Evolutionary conservation across 2,797 vertebrate species (phyloP), one percentile per base, ranked within the genome.

Genomic region (Lagodon rhomboides): DNA sequence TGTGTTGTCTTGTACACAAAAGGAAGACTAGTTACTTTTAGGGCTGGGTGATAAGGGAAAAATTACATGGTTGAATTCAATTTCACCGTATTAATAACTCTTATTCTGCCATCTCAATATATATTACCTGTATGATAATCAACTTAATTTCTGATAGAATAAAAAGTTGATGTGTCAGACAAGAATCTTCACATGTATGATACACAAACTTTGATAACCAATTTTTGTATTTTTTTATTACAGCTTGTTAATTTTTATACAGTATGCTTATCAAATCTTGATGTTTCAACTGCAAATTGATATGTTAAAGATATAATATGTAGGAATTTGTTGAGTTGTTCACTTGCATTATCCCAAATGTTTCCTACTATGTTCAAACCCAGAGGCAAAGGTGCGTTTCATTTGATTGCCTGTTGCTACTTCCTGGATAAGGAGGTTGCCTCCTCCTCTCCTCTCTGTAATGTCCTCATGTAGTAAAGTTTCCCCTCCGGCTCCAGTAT

Each of bases 1-100:
- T 75, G 74, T 80, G 56, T 69, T 82, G 62, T 73, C 69, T 17
- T 65, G 38, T 34, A n/a, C 20, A 46, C 69, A 22, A 54, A 75
- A 84, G 53, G 43, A 77, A 54, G 50, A 69, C 49, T 38, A 68
- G 49, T 65, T 68, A 38, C 58, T 74, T 20, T 80, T 38, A 69
- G 18, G 15, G 15, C 51, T 43, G 25, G 4, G 9, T 1, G 43
- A 10, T 17, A 17, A 53, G 20, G 34, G 23, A 7, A 43, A 20
- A 49, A 64, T 66, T 8, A 30, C 50, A 50, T 17, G 49, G 25
- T 18, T 75, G 4, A 55, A 73, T 54, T 83, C 12, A n/a, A 23
- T 77, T 65, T 70, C 16, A 54, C 20, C 25, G 49, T 34, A 22
- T 30, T 13, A 47, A 53, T 66, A 22, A n/a, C 12, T 38, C 4